A percentile compares a stretch with the other conserved stretches of the same genome.
Conservation (phyloP, 2,888 invertebrate species). For the Pyrgus malvae region DNA sequence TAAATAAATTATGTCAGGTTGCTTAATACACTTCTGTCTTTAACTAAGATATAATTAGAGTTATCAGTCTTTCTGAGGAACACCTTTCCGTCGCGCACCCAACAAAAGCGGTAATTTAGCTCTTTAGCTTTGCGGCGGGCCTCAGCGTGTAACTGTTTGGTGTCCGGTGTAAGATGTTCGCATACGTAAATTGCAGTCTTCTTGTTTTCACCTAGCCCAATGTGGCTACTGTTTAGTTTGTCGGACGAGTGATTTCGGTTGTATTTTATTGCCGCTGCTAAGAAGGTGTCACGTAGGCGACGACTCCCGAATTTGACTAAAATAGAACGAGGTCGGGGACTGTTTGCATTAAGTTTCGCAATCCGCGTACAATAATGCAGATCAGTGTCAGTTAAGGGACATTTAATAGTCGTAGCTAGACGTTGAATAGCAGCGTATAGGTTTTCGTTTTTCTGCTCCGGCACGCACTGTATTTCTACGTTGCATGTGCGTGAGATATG, state of each 20-base stretch:
- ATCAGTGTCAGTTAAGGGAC: slow-evolving; percentile 19
- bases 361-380: slow-evolving; percentile 26
- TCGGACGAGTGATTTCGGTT: slow-evolving; percentile 28
- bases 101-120: slow-evolving; percentile 24
- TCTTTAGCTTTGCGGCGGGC: slow-evolving; percentile 27
- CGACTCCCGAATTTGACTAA: slow-evolving; percentile 28
- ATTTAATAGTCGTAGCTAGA: slow-evolving; percentile 12
- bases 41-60: not conserved
- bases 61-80: slow-evolving; percentile 28
- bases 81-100: slow-evolving; percentile 31
- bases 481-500: not conserved
- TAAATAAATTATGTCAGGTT: not conserved
- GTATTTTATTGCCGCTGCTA: slow-evolving; percentile 25
- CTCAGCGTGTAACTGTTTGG: slow-evolving; percentile 31
- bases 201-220: slow-evolving; percentile 18
- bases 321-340: slow-evolving; percentile 30
- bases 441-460: not conserved
- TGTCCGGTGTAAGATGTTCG: not conserved
- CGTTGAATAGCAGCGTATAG: slow-evolving; percentile 1
- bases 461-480: not conserved
- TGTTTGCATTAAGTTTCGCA: slow-evolving; percentile 21
- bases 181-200: slow-evolving; percentile 24
- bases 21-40: not conserved
- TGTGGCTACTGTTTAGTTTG: slow-evolving; percentile 29
- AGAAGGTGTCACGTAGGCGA: slow-evolving; percentile 26